phyloP scores from a whole-genome alignment of 30 jellyfish, hydroid and myxozoan species.

The Hydractinia echinata region DNA sequence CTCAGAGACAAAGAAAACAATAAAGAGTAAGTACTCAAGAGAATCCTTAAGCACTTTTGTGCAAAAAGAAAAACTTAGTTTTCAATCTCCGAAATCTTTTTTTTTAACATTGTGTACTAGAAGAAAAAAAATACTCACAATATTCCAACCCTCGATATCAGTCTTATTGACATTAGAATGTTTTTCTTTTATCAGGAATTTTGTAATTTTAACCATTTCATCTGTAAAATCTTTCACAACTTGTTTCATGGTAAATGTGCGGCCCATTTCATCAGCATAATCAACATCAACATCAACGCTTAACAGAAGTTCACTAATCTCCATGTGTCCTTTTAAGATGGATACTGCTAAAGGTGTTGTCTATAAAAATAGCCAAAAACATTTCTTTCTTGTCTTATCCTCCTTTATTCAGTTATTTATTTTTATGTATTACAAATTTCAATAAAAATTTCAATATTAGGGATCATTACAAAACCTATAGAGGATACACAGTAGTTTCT shows the following conservation, averaged over 20 bases:
- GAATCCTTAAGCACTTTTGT: no score
- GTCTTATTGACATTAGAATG: slow-evolving; percentile 38
- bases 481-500: no score
- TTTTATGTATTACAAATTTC: no score
- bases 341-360: slow-evolving; percentile 79
- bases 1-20: no score
- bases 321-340: slow-evolving; percentile 40
- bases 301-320: slow-evolving; percentile 62
- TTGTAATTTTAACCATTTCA: slow-evolving; percentile 24
- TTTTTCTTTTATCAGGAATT: slow-evolving; percentile 46
- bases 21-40: no score
- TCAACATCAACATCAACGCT: slow-evolving; percentile 52
- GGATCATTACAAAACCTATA: no score
- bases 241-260: slow-evolving; percentile 47
- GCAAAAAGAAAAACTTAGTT: no score
- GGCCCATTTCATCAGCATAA: slow-evolving; percentile 61
- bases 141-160: slow-evolving; percentile 47
- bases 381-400: no score
- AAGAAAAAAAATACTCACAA: slow-evolving; percentile 27
- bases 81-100: background rate
- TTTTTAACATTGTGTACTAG: background rate
- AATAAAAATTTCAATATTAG: no score
- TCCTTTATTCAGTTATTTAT: no score
- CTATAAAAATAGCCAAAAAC: slow-evolving; percentile 8
- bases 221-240: slow-evolving; percentile 25